Evolutionary conservation across 1,140 invertebrate genomes (phyloP).

Genomic region (Aphelenchoides avenae): DNA sequence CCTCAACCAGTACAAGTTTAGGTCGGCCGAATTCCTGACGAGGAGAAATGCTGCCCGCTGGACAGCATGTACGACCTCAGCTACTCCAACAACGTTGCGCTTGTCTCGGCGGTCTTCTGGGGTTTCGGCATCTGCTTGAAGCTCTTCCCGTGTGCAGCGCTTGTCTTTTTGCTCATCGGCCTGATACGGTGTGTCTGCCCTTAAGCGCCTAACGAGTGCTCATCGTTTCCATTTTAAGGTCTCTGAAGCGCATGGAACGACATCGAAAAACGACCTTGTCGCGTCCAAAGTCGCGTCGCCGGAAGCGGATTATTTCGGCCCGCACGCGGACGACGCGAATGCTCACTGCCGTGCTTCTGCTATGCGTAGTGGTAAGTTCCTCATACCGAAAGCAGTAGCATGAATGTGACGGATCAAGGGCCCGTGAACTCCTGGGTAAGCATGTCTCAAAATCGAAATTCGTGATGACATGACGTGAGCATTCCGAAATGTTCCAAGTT

Average conservation of each 20-base stretch:
- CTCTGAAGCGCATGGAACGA: slow-evolving; percentile 25
- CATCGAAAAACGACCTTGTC: slow-evolving; percentile 18
- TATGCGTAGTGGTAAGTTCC: slow-evolving; percentile 31
- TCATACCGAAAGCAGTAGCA: slow-evolving; percentile 5
- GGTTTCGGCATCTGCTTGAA: slow-evolving; percentile 38
- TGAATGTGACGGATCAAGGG: no score
- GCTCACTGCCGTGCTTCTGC: slow-evolving; percentile 26
- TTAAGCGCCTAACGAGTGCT: background rate
- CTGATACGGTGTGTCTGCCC: slow-evolving; percentile 28
- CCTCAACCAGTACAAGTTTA: no score
- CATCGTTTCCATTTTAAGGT: slow-evolving; percentile 16
- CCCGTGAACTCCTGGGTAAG: no score
- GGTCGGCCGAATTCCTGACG: no score
- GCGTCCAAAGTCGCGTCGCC: no score
- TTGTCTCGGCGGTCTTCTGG: slow-evolving; percentile 38
- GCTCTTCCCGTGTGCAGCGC: slow-evolving; percentile 30
- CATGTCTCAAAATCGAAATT: background rate
- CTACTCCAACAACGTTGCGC: slow-evolving; percentile 22
- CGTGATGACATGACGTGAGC: background rate
- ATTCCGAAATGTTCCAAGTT: slow-evolving; percentile 4
- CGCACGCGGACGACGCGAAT: slow-evolving; percentile 27
- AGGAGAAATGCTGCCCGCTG: no score
- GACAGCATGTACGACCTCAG: slow-evolving; percentile 32
- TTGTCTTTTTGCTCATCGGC: slow-evolving; percentile 24
- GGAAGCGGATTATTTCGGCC: slow-evolving; percentile 18